A percentile compares a stretch with the other conserved stretches of the same genome.
Evolutionary conservation across 2,113 vertebrate genomes (phyloP).

Genomic region (Otocyon megalotis): DNA sequence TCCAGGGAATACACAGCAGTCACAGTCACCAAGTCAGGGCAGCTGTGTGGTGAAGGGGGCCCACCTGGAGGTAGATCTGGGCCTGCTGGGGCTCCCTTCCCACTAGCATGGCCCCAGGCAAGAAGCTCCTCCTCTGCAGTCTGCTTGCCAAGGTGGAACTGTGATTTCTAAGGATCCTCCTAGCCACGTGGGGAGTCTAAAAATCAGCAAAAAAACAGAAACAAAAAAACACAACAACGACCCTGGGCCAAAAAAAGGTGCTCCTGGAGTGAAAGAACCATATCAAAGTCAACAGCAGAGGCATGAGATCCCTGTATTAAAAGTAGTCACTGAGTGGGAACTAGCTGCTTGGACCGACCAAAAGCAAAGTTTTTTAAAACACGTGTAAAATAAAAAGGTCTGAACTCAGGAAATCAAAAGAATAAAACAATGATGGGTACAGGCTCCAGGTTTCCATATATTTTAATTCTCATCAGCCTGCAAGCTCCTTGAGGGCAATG

Average conservation of each 20-base stretch:
- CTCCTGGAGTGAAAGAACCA: conserved; percentile 53
- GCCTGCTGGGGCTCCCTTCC: neutral
- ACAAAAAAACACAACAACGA: too few species aligned
- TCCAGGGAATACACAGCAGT: neutral
- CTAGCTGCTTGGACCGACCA: neutral
- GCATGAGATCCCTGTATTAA: neutral
- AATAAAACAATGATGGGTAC: conserved; percentile 20
- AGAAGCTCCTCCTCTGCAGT: conserved; percentile 5
- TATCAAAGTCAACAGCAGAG: conserved; percentile 50
- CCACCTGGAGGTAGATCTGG: neutral
- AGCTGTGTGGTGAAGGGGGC: neutral
- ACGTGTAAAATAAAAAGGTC: conserved; percentile 42
- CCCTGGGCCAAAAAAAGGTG: conserved; percentile 63
- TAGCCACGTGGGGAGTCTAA: neutral
- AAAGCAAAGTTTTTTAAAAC: conserved; percentile 21
- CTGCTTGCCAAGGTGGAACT: neutral
- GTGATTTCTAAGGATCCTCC: conserved; percentile 28
- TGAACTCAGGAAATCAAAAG: conserved; percentile 42
- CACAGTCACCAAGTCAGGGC: neutral
- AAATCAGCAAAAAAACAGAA: conserved; percentile 65
- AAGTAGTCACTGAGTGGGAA: conserved; percentile 18
- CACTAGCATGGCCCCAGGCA: neutral
- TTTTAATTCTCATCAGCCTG: neutral
- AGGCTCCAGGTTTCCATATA: neutral
- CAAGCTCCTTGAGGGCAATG: neutral